Base-by-base conservation (phyloP, 2,113 vertebrate genomes). In the Pollachius pollachius region DNA sequence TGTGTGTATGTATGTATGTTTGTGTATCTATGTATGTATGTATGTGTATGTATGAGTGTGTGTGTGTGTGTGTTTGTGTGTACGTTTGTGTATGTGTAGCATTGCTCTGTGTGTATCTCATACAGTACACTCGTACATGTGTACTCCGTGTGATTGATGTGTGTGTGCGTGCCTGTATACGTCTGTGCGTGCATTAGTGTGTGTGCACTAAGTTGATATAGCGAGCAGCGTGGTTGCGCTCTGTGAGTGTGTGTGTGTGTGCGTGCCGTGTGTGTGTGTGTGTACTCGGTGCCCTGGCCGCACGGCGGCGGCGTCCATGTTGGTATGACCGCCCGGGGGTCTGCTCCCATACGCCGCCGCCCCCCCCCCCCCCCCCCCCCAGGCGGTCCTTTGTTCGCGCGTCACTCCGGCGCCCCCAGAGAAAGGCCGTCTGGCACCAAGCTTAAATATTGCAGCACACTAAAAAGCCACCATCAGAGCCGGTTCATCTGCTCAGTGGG, bases 401-500 rank as follows among this genome's bases (percentile, higher is more conserved):
- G 92, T 94, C 93, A 23, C 23, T 23, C 23, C 23, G 23, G 23
- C 23, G 92, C 92, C 91, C 78, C 92, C 91, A 94, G 94, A 96
- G 95, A 95, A 97, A 98, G 95, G 94, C 94, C 72, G 95, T 96
- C 95, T 97, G 94, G 94, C 94, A 95, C 82, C 85, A 94, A 97
- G 96, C 95, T 98, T 98, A 99, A 94, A 96, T 94, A 94, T 94
- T 94, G 94, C 94, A 89, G 94, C 92, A 93, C 94, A 95, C 93
- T 96, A 94, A 97, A 98, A 95, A 93, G 94, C 91, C 94, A 94
- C 94, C 91, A 96, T 98, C 96, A 96, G 92, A 93, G 92, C 88
- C 88, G 88, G 97, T 98, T 99, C 94, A 96, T 93, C 93, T 97
- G 96, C 92, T 96, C 95, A 96, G 93, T 96, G 94, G 93, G 94